Evolutionary conservation across 2,797 vertebrate genomes (phyloP).

Genomic region (Austrolebias charrua): DNA sequence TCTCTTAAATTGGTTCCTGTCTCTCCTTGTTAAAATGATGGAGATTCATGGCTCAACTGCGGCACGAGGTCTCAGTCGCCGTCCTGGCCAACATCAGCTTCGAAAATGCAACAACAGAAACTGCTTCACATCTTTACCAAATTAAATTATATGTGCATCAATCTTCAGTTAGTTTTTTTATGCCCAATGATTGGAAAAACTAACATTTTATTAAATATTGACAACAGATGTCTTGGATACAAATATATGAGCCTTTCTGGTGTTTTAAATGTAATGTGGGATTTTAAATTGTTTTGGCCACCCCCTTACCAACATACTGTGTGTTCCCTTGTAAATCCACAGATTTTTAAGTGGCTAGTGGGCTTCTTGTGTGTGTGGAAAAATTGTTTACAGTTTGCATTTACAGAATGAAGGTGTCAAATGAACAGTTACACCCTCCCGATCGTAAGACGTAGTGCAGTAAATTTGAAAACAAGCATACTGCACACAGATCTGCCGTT

Average conservation of each 20-base stretch:
- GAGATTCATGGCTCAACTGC: constrained; percentile 70
- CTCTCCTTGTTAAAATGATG: constrained; percentile 76
- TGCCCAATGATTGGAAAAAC: constrained; percentile 67
- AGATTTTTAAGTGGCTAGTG: background rate
- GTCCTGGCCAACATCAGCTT: constrained; percentile 46
- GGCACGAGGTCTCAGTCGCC: constrained; percentile 38
- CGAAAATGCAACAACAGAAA: constrained; percentile 50
- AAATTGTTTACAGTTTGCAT: constrained; percentile 1
- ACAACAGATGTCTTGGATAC: constrained; percentile 17
- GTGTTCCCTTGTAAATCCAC: background rate
- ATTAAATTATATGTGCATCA: constrained; percentile 66
- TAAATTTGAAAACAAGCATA: constrained; percentile 6
- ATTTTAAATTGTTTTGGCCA: background rate
- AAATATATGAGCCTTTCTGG: no score
- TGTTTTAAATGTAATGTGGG: no score
- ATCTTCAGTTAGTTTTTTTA: constrained; percentile 52
- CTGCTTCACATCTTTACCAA: constrained; percentile 40
- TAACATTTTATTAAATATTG: constrained; percentile 60
- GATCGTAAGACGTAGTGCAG: background rate
- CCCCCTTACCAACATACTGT: constrained; percentile 9
- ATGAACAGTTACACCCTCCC: background rate
- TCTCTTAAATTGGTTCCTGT: constrained; percentile 77
- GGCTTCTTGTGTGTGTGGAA: background rate
- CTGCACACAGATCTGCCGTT: constrained; percentile 11
- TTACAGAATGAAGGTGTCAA: constrained; percentile 10